Evolutionary conservation across 2,113 vertebrate genomes (phyloP).

Genomic region (Nycticorax nycticorax): DNA sequence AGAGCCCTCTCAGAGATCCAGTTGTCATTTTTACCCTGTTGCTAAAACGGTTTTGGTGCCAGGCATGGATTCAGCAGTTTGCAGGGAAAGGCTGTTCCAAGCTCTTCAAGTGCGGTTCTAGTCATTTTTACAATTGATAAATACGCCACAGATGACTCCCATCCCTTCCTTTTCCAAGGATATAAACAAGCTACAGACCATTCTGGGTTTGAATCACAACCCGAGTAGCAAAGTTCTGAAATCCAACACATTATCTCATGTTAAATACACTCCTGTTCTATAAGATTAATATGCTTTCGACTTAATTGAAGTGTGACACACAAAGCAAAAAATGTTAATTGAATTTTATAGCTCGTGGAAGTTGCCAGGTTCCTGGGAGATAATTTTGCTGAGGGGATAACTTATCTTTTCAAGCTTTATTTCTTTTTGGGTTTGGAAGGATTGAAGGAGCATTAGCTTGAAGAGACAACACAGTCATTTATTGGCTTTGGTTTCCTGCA

Average conservation of each 20-base stretch:
- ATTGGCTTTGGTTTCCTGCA: background rate
- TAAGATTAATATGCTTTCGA: background rate
- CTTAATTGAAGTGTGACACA: conserved; percentile 22
- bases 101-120: background rate
- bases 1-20: background rate
- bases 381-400: conserved; percentile 1
- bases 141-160: background rate
- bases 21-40: background rate
- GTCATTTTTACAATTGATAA: background rate
- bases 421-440: background rate
- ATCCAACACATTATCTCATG: background rate
- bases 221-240: background rate
- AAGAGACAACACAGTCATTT: background rate
- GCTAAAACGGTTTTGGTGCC: background rate
- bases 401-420: background rate
- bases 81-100: background rate
- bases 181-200: background rate
- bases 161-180: background rate
- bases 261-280: background rate
- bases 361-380: background rate
- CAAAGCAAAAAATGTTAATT: conserved; percentile 20
- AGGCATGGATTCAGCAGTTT: background rate
- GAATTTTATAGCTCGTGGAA: conserved; percentile 16
- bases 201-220: background rate
- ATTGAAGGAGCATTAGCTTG: background rate